Percentiles rank a stretch among this genome's conserved stretches.
phyloP scores from a whole-genome alignment of 1,140 invertebrate species.

The Acromyrmex heyeri region DNA sequence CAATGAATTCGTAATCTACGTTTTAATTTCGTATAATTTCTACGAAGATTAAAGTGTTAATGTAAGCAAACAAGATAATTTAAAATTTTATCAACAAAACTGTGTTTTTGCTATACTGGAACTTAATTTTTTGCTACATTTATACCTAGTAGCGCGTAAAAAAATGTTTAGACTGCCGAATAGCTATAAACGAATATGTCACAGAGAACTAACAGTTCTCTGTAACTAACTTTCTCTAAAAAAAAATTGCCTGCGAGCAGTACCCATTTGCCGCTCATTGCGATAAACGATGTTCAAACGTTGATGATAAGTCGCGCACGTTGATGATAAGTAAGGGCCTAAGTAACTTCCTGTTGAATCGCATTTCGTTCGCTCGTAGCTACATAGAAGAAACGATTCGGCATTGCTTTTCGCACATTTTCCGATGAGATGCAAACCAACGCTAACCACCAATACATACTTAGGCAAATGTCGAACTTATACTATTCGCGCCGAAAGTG shows the following conservation, averaged over 20 bases:
- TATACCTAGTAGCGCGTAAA: not conserved
- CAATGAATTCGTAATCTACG: not conserved
- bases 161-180: not conserved
- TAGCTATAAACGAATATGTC: not conserved
- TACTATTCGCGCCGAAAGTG: slow-evolving; percentile 21
- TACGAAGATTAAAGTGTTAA: not conserved
- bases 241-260: not conserved
- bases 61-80: not conserved
- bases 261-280: no score
- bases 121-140: not conserved
- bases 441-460: not conserved
- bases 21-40: not conserved
- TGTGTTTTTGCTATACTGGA: no score
- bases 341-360: not conserved
- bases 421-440: not conserved
- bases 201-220: no score
- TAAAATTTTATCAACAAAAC: not conserved
- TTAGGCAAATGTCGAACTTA: not conserved
- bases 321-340: not conserved
- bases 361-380: not conserved
- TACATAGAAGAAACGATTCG: not conserved
- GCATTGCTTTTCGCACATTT: not conserved
- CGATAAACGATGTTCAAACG: not conserved
- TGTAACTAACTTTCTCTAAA: not conserved
- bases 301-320: not conserved